A percentile compares a stretch with the other conserved stretches of the same genome.
These are phyloP conservation scores for Pteropus alecto DNA, from an alignment of 2,113 vertebrate species.

Conservation along the genomic window DNA sequence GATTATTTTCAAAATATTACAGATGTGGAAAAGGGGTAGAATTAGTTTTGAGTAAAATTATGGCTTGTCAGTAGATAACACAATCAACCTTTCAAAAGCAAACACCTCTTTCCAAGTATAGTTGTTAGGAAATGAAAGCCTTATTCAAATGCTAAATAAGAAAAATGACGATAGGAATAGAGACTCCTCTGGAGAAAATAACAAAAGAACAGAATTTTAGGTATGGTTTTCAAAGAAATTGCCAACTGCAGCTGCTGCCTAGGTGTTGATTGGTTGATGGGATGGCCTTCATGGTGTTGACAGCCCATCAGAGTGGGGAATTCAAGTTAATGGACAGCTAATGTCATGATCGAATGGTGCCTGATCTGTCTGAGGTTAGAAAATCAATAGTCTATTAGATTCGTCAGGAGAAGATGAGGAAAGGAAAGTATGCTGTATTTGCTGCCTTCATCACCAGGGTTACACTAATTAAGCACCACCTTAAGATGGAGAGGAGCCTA, in stretches of 20 bases:
- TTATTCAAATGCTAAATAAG: slow-evolving; percentile 77
- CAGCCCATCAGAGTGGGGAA: slow-evolving; percentile 81
- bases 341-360: slow-evolving; percentile 92
- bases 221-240: slow-evolving; percentile 54
- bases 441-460: slow-evolving; percentile 74
- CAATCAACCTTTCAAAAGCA: slow-evolving; percentile 78
- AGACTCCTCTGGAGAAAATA: slow-evolving; percentile 57
- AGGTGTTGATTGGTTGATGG: slow-evolving; percentile 79
- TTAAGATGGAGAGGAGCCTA: slow-evolving; percentile 79
- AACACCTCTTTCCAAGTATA: slow-evolving; percentile 73
- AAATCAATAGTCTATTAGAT: slow-evolving; percentile 99
- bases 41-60: slow-evolving; percentile 78
- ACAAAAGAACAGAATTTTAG: slow-evolving; percentile 59
- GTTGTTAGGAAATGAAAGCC: slow-evolving; percentile 76
- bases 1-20: slow-evolving; percentile 80
- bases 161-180: slow-evolving; percentile 55
- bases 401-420: slow-evolving; percentile 80
- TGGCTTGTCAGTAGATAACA: slow-evolving; percentile 72
- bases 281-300: slow-evolving; percentile 77
- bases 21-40: slow-evolving; percentile 69
- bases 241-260: slow-evolving; percentile 72
- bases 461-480: slow-evolving; percentile 85
- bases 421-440: slow-evolving; percentile 64
- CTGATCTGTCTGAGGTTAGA: slow-evolving; percentile 90
- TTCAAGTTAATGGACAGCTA: slow-evolving; percentile 93